These are phyloP conservation scores for Troides aeacus DNA, from an alignment of 2,888 invertebrate species.

Conservation along the genomic window DNA sequence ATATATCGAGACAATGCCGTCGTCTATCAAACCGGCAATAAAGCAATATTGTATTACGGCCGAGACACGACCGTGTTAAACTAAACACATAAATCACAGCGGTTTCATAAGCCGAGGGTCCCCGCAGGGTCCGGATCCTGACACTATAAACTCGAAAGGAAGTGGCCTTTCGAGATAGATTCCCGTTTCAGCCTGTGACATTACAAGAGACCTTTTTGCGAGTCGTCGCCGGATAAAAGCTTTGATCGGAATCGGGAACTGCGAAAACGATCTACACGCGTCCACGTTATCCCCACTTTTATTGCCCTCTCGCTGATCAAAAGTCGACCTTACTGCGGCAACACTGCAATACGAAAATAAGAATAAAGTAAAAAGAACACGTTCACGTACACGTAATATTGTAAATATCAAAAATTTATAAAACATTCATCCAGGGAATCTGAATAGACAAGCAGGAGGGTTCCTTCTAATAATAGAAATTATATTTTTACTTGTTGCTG, in stretches of 20 bases:
- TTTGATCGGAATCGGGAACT: slow-evolving; percentile 67
- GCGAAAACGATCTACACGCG: slow-evolving; percentile 67
- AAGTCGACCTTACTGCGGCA: slow-evolving; percentile 46
- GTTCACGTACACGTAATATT: too few species aligned
- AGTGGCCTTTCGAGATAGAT: slow-evolving; percentile 58
- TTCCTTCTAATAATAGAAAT: too few species aligned
- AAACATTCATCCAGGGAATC: too few species aligned
- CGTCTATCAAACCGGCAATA: slow-evolving; percentile 11
- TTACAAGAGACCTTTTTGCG: slow-evolving; percentile 56
- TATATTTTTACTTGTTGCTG: too few species aligned
- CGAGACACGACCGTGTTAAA: background rate
- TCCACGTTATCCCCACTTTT: slow-evolving; percentile 57
- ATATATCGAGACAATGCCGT: slow-evolving; percentile 1
- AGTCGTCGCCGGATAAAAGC: slow-evolving; percentile 54
- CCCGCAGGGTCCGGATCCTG: slow-evolving; percentile 47
- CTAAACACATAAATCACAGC: slow-evolving; percentile 20
- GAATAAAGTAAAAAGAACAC: too few species aligned
- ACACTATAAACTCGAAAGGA: slow-evolving; percentile 64
- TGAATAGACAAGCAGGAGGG: too few species aligned
- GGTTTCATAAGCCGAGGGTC: slow-evolving; percentile 52
- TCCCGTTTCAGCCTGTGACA: slow-evolving; percentile 48
- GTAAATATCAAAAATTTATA: too few species aligned
- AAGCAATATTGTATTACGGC: slow-evolving; percentile 12
- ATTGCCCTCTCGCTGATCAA: slow-evolving; percentile 37
- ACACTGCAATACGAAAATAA: too few species aligned